These are phyloP conservation scores for Lithobates sylvaticus DNA, from an alignment of 2,797 vertebrate species.

Conservation along the genomic window DNA sequence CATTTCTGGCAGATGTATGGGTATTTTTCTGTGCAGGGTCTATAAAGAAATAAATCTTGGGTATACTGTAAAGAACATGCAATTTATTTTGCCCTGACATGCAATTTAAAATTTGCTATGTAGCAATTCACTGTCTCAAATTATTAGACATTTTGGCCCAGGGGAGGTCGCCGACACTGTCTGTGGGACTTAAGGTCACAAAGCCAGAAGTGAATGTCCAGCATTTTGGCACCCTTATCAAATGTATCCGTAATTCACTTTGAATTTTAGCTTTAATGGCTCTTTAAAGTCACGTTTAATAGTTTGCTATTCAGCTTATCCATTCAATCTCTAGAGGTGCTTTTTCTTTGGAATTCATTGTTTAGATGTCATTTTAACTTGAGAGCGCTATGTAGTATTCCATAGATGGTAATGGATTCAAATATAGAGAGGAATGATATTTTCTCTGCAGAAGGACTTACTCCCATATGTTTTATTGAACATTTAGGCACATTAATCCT, in stretches of 20 bases:
- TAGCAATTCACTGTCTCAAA: too few relatives aligned
- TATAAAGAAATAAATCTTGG: too few relatives aligned
- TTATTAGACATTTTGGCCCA: too few relatives aligned
- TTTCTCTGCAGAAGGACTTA: not conserved
- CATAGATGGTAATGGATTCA: not conserved
- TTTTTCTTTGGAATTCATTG: not conserved
- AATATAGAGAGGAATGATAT: not conserved
- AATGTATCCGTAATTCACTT: not conserved
- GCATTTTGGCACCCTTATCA: too few relatives aligned
- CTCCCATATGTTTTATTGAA: conserved; percentile 5
- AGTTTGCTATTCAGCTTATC: not conserved
- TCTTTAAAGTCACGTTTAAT: not conserved
- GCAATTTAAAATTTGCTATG: too few relatives aligned
- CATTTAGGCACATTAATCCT: not conserved
- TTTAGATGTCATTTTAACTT: not conserved
- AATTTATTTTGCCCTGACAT: too few relatives aligned
- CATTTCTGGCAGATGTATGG: too few relatives aligned
- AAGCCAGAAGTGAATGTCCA: too few relatives aligned
- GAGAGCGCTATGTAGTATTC: not conserved
- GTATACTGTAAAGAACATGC: too few relatives aligned
- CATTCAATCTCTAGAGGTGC: not conserved
- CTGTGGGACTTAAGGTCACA: too few relatives aligned
- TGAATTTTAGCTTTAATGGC: not conserved
- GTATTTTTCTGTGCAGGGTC: too few relatives aligned
- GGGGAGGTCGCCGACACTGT: too few relatives aligned